These are phyloP conservation scores for Andrena hattorfiana DNA, from an alignment of 2,888 invertebrate genomes.

Conservation along the genomic window DNA sequence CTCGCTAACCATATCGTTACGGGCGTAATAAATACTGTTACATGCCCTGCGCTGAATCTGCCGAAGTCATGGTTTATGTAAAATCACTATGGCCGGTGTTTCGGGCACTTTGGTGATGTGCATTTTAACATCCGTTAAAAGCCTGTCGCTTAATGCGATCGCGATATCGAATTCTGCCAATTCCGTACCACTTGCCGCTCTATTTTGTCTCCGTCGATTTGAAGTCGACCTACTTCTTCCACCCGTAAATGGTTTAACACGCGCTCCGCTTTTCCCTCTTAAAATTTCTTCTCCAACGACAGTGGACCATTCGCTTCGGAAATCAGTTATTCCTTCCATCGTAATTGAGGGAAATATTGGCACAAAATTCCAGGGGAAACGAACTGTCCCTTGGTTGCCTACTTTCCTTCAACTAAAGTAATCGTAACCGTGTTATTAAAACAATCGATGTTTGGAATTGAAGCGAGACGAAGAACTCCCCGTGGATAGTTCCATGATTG, in stretches of 20 bases:
- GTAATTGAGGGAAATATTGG: background rate
- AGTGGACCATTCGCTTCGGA: background rate
- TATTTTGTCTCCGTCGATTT: constrained; percentile 41
- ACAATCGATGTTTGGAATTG: background rate
- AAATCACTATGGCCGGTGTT: background rate
- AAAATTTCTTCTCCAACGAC: background rate
- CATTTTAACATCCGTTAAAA: constrained; percentile 33
- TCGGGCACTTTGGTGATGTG: background rate
- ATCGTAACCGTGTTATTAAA: background rate
- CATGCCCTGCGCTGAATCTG: background rate
- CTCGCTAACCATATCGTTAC: background rate
- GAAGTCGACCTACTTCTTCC: constrained; percentile 43
- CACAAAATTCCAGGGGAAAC: background rate
- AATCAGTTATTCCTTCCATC: constrained; percentile 6
- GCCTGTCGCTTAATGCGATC: background rate
- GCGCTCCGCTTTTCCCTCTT: constrained; percentile 6
- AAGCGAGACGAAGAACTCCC: constrained; percentile 17
- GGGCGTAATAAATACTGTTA: constrained; percentile 20
- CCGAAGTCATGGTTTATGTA: background rate
- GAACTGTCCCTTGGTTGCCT: background rate
- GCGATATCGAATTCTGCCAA: constrained; percentile 4
- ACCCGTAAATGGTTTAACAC: constrained; percentile 60
- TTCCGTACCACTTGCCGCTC: constrained; percentile 12
- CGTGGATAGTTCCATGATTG: constrained; percentile 36
- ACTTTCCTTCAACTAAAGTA: background rate